Conservation (phyloP, 2,113 vertebrate species). For the Synchiropus splendidus region DNA sequence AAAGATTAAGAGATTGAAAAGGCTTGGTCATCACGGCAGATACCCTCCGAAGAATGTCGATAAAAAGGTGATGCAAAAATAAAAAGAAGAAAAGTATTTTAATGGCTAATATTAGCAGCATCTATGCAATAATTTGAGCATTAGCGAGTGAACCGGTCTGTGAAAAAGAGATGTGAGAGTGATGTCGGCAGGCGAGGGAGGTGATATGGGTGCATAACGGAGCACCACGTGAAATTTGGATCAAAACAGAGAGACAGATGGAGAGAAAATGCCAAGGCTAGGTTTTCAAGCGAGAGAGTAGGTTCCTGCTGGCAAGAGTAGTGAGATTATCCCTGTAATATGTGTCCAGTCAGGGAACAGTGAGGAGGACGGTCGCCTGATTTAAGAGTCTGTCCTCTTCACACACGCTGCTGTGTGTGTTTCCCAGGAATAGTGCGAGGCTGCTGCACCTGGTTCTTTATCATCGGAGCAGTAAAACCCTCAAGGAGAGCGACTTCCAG, state of each 20-base stretch:
- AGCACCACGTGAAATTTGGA: slow-evolving; percentile 5
- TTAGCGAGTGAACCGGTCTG: too few relatives aligned
- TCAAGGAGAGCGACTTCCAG: neutral
- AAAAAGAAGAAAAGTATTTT: too few relatives aligned
- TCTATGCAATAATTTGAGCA: too few relatives aligned
- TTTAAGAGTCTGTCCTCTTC: too few relatives aligned
- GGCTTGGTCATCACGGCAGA: too few relatives aligned
- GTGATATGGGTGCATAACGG: neutral
- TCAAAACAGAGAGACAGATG: slow-evolving; percentile 19
- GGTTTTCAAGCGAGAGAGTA: slow-evolving; percentile 1
- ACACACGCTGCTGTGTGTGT: slow-evolving; percentile 1
- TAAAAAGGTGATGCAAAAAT: too few relatives aligned
- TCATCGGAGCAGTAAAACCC: slow-evolving; percentile 46
- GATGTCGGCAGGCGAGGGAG: neutral
- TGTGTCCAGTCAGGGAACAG: slow-evolving; percentile 37
- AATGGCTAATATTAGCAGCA: too few relatives aligned
- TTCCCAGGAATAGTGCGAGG: slow-evolving; percentile 47
- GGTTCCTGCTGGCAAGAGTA: slow-evolving; percentile 3
- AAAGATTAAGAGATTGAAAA: too few relatives aligned
- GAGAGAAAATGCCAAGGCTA: slow-evolving; percentile 7
- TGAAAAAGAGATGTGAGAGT: too few relatives aligned
- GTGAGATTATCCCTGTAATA: slow-evolving; percentile 28
- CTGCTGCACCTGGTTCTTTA: slow-evolving; percentile 38
- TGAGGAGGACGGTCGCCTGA: too few relatives aligned
- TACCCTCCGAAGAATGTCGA: too few relatives aligned